Evolutionary conservation across 37 sponge, comb jelly and placozoan genomes (phyloP), one percentile per base, ranked within the genome.

Genomic region (Geodia barretti): DNA sequence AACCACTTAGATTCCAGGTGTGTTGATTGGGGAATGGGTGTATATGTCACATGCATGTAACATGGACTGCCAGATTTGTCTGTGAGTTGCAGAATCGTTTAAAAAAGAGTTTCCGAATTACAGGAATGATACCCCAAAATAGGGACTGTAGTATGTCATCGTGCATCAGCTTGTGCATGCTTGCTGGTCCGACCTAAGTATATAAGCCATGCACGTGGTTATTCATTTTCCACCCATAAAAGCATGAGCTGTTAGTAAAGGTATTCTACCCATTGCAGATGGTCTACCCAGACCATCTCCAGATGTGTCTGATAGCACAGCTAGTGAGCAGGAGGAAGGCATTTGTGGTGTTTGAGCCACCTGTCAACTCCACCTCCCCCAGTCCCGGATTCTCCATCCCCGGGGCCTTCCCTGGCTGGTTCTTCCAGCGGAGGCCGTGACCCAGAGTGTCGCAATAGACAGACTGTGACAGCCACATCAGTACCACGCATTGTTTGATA

Each of bases 261-360:
- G n/a, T n/a, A n/a, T n/a, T n/a, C n/a, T n/a, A n/a, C n/a, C n/a
- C n/a, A n/a, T n/a, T n/a, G 33, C 72, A 77, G 65, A 67, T 88
- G 7, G 31, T 34, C 9, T 68, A 38, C 31, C 65, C 64, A n/a
- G 41, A 67, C 21, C 14, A 54, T 26, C 37, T 87, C 35, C 33
- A 36, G 3, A 77, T 83, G 5, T 88, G 88, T 41, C 76, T 82
- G 36, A 32, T 31, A 2, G 64, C 36, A 62, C 72, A 88, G 73
- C 77, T 88, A 38, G 19, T 43, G 2, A 84, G 60, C 20, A 29
- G 33, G 20, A 71, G 29, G 59, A 79, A 75, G 21, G 62, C 84
- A 42, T 90, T 76, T 70, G 72, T 90, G 34, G 74, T 74, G 69
- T 90, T 90, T 79, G 78, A 78, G 24, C 73, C 64, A 5, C 32